Percentiles rank a stretch among this genome's conserved stretches.
These are phyloP conservation scores for Promerops cafer DNA, from an alignment of 2,113 vertebrate species.

Conservation along the genomic window DNA sequence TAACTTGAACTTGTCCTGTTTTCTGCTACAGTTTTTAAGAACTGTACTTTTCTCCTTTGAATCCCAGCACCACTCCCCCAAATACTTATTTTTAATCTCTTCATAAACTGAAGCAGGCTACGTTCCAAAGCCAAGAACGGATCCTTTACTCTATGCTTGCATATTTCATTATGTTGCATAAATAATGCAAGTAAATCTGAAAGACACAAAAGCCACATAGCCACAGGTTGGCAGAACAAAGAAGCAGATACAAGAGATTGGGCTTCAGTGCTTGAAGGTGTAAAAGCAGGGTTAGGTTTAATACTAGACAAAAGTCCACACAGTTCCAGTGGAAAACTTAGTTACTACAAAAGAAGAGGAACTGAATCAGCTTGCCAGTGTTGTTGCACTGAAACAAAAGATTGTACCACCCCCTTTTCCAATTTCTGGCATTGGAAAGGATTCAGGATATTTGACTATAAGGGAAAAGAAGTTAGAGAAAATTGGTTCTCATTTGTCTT, in stretches of 20 bases:
- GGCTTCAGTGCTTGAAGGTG: slow-evolving; percentile 25
- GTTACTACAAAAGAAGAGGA: neutral
- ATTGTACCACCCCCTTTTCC: neutral
- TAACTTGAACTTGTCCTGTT: neutral
- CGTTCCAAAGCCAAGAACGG: neutral
- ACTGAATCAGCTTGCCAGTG: neutral
- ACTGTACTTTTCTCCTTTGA: neutral
- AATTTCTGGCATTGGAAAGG: neutral
- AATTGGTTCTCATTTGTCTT: neutral
- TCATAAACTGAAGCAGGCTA: neutral
- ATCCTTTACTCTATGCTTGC: slow-evolving; percentile 58
- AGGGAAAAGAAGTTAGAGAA: neutral
- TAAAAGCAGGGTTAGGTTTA: slow-evolving; percentile 31
- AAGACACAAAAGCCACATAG: slow-evolving; percentile 55
- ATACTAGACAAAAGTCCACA: neutral
- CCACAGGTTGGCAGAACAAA: slow-evolving; percentile 52
- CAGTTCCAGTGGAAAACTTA: neutral
- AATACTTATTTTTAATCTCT: slow-evolving; percentile 30
- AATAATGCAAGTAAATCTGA: slow-evolving; percentile 64
- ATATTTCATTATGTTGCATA: slow-evolving; percentile 64
- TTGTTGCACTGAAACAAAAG: neutral
- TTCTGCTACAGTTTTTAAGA: neutral
- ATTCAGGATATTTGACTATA: neutral
- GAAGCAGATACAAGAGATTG: slow-evolving; percentile 8
- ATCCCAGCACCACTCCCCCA: neutral